Evolutionary conservation across 2,888 invertebrate species (phyloP).

Genomic region (Caenorhabditis imperialis): DNA sequence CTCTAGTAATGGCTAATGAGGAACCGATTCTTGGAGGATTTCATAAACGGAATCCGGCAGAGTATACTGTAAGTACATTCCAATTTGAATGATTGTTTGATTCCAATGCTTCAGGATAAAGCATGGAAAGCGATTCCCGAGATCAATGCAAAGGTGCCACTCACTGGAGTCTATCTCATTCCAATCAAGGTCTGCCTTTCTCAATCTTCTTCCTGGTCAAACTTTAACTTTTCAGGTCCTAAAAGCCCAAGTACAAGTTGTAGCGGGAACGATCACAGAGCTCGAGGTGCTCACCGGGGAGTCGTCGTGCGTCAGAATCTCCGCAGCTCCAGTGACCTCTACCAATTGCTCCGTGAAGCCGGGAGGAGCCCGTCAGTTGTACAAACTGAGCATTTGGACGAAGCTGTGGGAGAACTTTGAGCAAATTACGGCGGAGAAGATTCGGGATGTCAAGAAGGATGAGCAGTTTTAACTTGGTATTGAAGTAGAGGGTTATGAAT

Average conservation of each 20-base stretch:
- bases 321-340: conserved; percentile 30
- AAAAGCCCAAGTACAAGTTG: conserved; percentile 64
- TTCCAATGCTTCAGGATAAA: conserved; percentile 26
- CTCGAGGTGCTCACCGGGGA: conserved; percentile 64
- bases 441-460: conserved; percentile 54
- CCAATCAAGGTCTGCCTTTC: conserved; percentile 56
- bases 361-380: conserved; percentile 53
- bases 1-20: too few relatives aligned
- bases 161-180: conserved; percentile 54
- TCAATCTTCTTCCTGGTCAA: background rate
- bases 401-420: conserved; percentile 68
- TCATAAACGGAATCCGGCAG: conserved; percentile 2
- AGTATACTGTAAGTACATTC: conserved; percentile 22
- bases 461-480: conserved; percentile 56
- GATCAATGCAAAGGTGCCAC: conserved; percentile 55
- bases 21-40: too few relatives aligned
- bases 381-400: conserved; percentile 62
- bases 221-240: conserved; percentile 50
- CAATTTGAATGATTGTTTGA: background rate
- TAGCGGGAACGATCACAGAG: conserved; percentile 56
- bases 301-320: conserved; percentile 52
- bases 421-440: conserved; percentile 57
- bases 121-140: conserved; percentile 52
- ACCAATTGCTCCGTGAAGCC: conserved; percentile 54
- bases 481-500: too few relatives aligned